Evolutionary conservation across 2,888 invertebrate genomes (phyloP).

Genomic region (Calliopum simillimum): DNA sequence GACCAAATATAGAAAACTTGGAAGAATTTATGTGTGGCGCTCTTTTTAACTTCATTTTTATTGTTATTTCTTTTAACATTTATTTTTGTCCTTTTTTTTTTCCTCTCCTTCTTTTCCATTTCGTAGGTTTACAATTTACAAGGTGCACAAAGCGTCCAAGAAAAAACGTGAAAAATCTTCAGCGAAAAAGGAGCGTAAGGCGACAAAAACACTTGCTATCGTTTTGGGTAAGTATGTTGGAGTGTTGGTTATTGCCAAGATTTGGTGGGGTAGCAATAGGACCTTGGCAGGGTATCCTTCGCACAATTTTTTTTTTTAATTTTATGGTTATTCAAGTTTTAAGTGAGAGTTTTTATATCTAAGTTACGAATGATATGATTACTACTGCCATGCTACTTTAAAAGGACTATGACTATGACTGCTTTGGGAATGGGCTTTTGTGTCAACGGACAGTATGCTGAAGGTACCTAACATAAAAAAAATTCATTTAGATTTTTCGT

Average conservation of each 20-base stretch:
- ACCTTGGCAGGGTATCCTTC: too few species aligned
- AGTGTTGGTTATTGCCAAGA: not conserved
- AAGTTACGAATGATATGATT: too few species aligned
- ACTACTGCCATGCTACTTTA: too few species aligned
- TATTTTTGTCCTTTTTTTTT: not conserved
- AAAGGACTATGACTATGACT: too few species aligned
- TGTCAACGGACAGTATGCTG: too few species aligned
- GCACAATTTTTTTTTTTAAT: slow-evolving; percentile 6
- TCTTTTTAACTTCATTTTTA: slow-evolving; percentile 27
- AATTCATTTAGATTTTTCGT: too few species aligned
- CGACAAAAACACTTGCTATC: slow-evolving; percentile 98
- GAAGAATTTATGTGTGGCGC: slow-evolving; percentile 6
- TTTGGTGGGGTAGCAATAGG: not conserved
- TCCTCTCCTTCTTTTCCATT: not conserved
- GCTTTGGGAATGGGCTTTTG: too few species aligned
- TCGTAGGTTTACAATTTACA: slow-evolving; percentile 86
- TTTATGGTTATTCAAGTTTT: slow-evolving; percentile 3
- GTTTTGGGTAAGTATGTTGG: slow-evolving; percentile 85
- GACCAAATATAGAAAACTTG: slow-evolving; percentile 29
- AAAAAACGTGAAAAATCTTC: slow-evolving; percentile 95
- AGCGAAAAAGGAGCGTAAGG: slow-evolving; percentile 95
- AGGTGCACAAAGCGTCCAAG: slow-evolving; percentile 93
- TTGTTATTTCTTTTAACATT: slow-evolving; percentile 19
- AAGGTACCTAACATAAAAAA: too few species aligned
- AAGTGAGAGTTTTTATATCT: not conserved